phyloP scores from a whole-genome alignment of 2,888 invertebrate species.

The Xestia c-nigrum region DNA sequence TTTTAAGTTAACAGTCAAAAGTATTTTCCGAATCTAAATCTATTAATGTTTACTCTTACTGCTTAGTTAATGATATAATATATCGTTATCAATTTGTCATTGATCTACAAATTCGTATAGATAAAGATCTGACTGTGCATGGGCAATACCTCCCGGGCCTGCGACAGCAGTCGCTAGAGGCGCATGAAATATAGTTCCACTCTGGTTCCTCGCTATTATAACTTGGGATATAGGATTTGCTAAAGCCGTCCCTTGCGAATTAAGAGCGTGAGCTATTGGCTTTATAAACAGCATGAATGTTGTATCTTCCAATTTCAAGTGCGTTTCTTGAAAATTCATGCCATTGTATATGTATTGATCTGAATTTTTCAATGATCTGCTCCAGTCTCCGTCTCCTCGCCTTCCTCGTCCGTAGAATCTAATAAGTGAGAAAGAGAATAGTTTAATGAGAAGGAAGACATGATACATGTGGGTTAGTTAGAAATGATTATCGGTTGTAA shows the following conservation, averaged over 20 bases:
- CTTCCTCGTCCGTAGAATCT: slow-evolving; percentile 77
- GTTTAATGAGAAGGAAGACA: slow-evolving; percentile 62
- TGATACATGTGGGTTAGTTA: slow-evolving; percentile 63
- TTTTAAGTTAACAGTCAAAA: slow-evolving; percentile 85
- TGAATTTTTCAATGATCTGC: slow-evolving; percentile 64
- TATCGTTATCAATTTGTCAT: slow-evolving; percentile 59
- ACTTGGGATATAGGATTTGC: slow-evolving; percentile 93
- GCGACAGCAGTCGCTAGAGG: slow-evolving; percentile 93
- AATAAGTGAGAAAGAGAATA: slow-evolving; percentile 81
- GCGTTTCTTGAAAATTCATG: slow-evolving; percentile 74
- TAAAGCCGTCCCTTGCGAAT: slow-evolving; percentile 92
- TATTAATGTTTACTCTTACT: slow-evolving; percentile 23
- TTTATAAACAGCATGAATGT: slow-evolving; percentile 85
- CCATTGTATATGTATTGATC: slow-evolving; percentile 81
- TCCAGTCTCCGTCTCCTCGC: slow-evolving; percentile 71
- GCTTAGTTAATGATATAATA: slow-evolving; percentile 30
- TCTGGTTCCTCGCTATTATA: slow-evolving; percentile 90
- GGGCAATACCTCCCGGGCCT: slow-evolving; percentile 94
- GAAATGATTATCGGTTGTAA: slow-evolving; percentile 75
- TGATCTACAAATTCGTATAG: slow-evolving; percentile 83
- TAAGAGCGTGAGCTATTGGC: slow-evolving; percentile 92
- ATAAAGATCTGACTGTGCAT: slow-evolving; percentile 93
- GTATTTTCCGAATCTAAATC: slow-evolving; percentile 74
- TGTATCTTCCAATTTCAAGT: slow-evolving; percentile 69
- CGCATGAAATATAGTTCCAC: slow-evolving; percentile 92